Percentiles rank a stretch among this genome's conserved stretches.
These are phyloP conservation scores for Artemia sp. DNA, from an alignment of 2,888 invertebrate genomes.

Conservation along the genomic window DNA sequence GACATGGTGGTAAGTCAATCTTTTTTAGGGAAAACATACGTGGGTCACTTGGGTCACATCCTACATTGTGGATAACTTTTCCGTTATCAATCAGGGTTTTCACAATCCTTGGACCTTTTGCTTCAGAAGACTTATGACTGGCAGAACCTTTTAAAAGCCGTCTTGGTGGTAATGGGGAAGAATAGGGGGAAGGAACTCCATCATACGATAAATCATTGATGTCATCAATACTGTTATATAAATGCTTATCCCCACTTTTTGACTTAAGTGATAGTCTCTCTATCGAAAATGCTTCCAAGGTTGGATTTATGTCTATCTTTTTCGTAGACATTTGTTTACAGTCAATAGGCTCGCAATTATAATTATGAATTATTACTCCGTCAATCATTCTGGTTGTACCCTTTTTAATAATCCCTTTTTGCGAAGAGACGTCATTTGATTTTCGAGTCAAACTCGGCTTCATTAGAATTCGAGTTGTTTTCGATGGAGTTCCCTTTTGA, in stretches of 20 bases:
- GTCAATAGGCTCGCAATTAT: background rate
- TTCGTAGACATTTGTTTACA: slow-evolving; percentile 4
- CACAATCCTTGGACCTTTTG: background rate
- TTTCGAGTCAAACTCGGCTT: slow-evolving; percentile 4
- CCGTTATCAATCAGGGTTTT: background rate
- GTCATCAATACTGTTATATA: background rate
- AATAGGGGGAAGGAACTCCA: background rate
- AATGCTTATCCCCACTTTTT: too few relatives aligned
- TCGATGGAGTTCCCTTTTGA: background rate
- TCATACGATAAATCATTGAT: background rate
- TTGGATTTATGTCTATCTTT: slow-evolving; percentile 1
- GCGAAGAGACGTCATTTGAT: background rate
- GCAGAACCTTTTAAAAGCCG: background rate
- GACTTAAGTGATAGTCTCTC: background rate
- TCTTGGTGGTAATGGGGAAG: background rate
- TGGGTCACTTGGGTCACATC: background rate
- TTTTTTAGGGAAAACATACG: background rate
- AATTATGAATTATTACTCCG: background rate
- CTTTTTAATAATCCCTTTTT: too few relatives aligned
- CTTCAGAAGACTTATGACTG: background rate
- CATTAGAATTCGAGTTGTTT: background rate
- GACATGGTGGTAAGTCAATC: background rate
- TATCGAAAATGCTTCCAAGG: background rate
- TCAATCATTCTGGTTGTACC: background rate
- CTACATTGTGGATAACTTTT: background rate